Base-by-base conservation (phyloP, 2,888 invertebrate genomes). In the Syrphus vitripennis region DNA sequence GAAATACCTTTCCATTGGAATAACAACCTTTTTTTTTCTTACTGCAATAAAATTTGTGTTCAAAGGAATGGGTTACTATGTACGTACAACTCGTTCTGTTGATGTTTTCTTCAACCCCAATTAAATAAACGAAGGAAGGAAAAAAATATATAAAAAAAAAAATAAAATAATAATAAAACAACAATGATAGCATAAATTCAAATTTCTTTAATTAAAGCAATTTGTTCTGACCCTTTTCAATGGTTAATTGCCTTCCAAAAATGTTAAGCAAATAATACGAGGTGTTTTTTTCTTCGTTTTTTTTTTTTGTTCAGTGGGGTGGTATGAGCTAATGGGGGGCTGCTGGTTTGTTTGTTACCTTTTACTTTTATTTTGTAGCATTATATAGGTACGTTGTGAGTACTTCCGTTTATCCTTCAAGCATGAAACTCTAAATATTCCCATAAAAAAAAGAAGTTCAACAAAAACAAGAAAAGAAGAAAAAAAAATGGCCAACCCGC, bases 161-260 rank as follows among this genome's bases (percentile, higher is more conserved):
- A 40, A 42, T 31, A 24, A 14, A 34, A 57, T 57, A 63, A 65
- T 26, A 40, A 59, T 37, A 57, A 45, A 29, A 63, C 40, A 78
- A 37, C 63, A 72, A 67, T 74, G 69, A 80, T 61, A 80, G 67
- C 57, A 72, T 57, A 55, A 61, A 76, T 70, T 70, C 71, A 67
- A 71, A 67, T 77, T 76, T 67, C 77, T 83, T 83, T 83, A 83
- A 83, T 83, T 83, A 83, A 83, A 77, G 50, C 50, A 65, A 83
- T 83, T 83, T 67, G 53, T 76, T 82, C 65, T 71, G 76, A 76
- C 82, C 82, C 82, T 82, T 82, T 82, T 77, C 67, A 72, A 67
- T 82, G 71, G 82, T 50, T 77, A 83, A 83, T 83, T 77, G 77
- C 72, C 57, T 71, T 77, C 57, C 29, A 71, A 70, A 71, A 82